A percentile compares a stretch with the other conserved stretches of the same genome.
phyloP scores from a whole-genome alignment of 2,797 vertebrate species.

The Masticophis lateralis region DNA sequence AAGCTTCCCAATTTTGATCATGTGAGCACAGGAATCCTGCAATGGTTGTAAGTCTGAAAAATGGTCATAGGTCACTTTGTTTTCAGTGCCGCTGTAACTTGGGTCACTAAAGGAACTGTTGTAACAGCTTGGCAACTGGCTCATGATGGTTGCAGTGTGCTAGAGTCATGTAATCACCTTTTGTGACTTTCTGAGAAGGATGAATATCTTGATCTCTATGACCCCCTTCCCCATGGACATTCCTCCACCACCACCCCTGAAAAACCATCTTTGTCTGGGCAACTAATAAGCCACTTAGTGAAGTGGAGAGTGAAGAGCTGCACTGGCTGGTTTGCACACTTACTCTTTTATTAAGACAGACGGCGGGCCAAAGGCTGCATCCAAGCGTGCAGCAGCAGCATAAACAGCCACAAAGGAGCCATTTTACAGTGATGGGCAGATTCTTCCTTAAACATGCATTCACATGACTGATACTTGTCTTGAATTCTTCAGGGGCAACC shows the following conservation, averaged over 20 bases:
- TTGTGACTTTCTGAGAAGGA: background rate
- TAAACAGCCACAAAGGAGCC: constrained; percentile 96
- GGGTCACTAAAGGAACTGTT: background rate
- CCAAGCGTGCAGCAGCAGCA: constrained; percentile 98
- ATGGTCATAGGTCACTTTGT: background rate
- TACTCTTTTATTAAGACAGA: constrained; percentile 99
- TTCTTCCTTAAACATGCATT: constrained; percentile 95
- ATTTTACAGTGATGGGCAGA: constrained; percentile 94
- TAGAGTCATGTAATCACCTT: background rate
- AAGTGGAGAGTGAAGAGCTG: background rate
- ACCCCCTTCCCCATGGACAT: background rate
- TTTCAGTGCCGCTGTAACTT: background rate
- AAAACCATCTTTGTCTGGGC: background rate
- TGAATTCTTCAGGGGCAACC: constrained; percentile 99
- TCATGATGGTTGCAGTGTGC: background rate
- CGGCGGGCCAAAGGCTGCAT: constrained; percentile 96
- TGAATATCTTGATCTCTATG: background rate
- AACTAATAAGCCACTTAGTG: background rate
- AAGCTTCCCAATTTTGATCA: background rate
- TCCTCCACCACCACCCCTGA: accelerated
- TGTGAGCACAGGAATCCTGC: background rate
- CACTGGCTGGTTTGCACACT: constrained; percentile 58
- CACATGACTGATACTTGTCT: constrained; percentile 91
- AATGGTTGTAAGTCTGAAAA: background rate
- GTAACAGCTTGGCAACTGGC: background rate